Base-by-base conservation (phyloP, 2,113 vertebrate genomes). In the Oncorhynchus mykiss region DNA sequence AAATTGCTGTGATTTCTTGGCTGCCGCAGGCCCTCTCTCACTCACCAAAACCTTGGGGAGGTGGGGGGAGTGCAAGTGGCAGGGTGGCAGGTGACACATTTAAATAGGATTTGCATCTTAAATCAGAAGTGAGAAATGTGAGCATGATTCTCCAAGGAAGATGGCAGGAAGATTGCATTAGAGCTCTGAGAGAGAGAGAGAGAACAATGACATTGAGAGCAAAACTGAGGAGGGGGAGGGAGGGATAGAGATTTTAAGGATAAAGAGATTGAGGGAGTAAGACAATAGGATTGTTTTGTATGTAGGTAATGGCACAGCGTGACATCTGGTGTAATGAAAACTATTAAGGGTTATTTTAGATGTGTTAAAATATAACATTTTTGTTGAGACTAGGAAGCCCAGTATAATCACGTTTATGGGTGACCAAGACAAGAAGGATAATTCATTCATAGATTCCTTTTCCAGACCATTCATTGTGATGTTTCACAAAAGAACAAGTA, bases 41-140 rank as follows among this genome's bases (percentile, higher is more conserved):
- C 18, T 54, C 22, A 64, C 39, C 72, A 13, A 71, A 29, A 51
- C 29, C 62, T 54, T 11, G 12, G 65, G 64, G 45, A 29, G 8
- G 11, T 2, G 18, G 76, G 78, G 18, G 76, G 77, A 12, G 49
- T 16, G 49, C 49, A 54, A 54, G 49, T 54, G 49, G 2, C 85
- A 81, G 87, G 82, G 49, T 54, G 49, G 13, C 85, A 81, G 87
- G 82, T 85, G 87, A 85, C 82, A 74, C 76, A 71, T 90, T 87
- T 84, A 87, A 87, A 90, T 79, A 60, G 83, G 81, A 91, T 90
- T 89, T 89, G 89, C 88, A 85, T 88, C 70, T 18, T 54, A 54
- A 54, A 18, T 16, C 51, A 67, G 82, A 80, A 70, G 76, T 67
- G n/a, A n/a, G 77, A 67, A 80, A 79, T 69, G 72, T 31, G 45